These are phyloP conservation scores for Callionymus lyra DNA, from an alignment of 2,113 vertebrate species.

Conservation along the genomic window DNA sequence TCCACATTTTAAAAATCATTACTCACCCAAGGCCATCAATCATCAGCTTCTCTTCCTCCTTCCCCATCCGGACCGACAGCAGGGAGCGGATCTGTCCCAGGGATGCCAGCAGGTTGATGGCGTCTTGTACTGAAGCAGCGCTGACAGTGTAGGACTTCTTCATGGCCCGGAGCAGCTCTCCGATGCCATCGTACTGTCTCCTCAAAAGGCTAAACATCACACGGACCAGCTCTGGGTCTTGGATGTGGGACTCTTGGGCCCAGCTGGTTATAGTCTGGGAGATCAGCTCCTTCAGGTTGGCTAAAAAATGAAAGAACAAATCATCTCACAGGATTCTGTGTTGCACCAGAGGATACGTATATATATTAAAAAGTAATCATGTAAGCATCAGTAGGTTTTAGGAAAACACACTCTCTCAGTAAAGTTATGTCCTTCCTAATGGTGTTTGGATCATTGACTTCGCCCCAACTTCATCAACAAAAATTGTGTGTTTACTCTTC, in stretches of 20 bases:
- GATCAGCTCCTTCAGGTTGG: conserved; percentile 89
- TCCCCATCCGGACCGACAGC: conserved; percentile 93
- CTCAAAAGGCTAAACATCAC: conserved; percentile 91
- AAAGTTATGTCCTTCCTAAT: too few species aligned
- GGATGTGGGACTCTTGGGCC: conserved; percentile 91
- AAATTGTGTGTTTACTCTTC: too few species aligned
- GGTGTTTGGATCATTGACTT: too few species aligned
- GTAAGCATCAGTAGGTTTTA: too few species aligned
- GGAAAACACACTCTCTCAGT: too few species aligned
- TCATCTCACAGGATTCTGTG: too few species aligned
- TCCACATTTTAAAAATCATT: neutral
- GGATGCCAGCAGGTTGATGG: conserved; percentile 82
- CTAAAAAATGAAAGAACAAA: conserved; percentile 42
- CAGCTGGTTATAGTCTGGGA: conserved; percentile 92
- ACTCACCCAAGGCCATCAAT: conserved; percentile 89
- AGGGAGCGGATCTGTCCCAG: conserved; percentile 94
- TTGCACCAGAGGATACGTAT: too few species aligned
- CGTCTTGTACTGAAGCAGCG: conserved; percentile 83
- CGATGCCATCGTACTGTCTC: conserved; percentile 94
- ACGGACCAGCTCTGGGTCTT: conserved; percentile 83
- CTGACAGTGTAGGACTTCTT: conserved; percentile 93
- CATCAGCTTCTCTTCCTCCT: conserved; percentile 93
- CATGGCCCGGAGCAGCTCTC: conserved; percentile 88
- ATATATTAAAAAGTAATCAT: too few species aligned
- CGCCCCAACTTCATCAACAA: too few species aligned